A percentile compares a stretch with the other conserved stretches of the same genome.
These are phyloP conservation scores for Schizothorax lantsangensis DNA, from an alignment of 2,797 vertebrate species.

Conservation along the genomic window DNA sequence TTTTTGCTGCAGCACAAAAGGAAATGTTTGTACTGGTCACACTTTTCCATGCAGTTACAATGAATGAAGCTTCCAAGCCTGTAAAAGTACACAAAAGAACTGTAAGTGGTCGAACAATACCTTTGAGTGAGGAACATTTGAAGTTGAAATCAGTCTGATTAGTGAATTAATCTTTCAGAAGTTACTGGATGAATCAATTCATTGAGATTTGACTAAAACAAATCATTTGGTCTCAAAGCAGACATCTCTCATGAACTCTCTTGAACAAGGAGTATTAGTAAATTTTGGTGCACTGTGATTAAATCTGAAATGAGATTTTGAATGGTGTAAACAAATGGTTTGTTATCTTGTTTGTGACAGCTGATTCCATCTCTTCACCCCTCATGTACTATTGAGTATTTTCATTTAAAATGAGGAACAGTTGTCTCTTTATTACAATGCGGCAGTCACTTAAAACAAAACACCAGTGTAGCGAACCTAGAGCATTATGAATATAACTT, in stretches of 20 bases:
- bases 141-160: background rate
- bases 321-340: background rate
- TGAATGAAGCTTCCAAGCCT: background rate
- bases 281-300: background rate
- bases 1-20: background rate
- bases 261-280: background rate
- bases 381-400: background rate
- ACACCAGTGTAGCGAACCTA: background rate
- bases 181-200: background rate
- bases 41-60: background rate
- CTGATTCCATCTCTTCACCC: conserved; percentile 1
- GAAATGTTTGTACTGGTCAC: background rate
- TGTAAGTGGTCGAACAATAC: background rate
- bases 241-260: background rate
- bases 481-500: background rate
- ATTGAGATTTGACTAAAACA: background rate
- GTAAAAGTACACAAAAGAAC: background rate
- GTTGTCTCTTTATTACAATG: background rate
- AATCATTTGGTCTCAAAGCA: background rate
- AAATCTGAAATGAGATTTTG: background rate
- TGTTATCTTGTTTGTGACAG: background rate
- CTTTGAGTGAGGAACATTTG: background rate
- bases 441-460: background rate
- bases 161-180: background rate
- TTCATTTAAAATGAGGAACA: background rate